These are phyloP conservation scores for Spisula subtruncata DNA, from an alignment of 2,888 invertebrate genomes.

Conservation along the genomic window DNA sequence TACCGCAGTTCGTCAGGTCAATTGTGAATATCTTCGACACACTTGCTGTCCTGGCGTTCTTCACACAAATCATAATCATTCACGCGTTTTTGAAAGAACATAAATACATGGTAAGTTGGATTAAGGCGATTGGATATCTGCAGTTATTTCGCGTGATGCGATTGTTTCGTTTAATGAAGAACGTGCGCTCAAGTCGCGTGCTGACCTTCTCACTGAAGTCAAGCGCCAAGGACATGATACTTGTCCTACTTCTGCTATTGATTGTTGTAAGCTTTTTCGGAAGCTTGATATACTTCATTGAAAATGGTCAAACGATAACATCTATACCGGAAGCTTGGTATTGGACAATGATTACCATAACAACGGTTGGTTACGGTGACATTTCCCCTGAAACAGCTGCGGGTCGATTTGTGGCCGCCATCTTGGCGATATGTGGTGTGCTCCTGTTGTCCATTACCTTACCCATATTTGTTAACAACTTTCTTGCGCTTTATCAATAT, in stretches of 20 bases:
- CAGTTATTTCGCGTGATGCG: constrained; percentile 69
- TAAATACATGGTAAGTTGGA: constrained; percentile 53
- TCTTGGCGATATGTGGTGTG: constrained; percentile 67
- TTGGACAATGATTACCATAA: constrained; percentile 73
- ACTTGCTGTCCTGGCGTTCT: constrained; percentile 56
- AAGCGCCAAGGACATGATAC: constrained; percentile 61
- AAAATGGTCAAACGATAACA: constrained; percentile 42
- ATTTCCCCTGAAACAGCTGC: constrained; percentile 59
- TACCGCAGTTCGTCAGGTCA: constrained; percentile 51
- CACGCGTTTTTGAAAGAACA: constrained; percentile 43
- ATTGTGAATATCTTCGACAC: constrained; percentile 65
- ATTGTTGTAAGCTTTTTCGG: constrained; percentile 65
- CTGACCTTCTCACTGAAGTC: constrained; percentile 60
- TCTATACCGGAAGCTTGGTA: constrained; percentile 71
- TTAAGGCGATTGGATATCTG: constrained; percentile 60
- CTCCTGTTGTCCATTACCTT: constrained; percentile 65
- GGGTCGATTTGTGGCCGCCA: constrained; percentile 58
- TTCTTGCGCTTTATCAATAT: constrained; percentile 69
- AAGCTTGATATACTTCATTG: constrained; percentile 68
- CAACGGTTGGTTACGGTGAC: constrained; percentile 76
- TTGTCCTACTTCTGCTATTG: constrained; percentile 59
- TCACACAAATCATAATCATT: constrained; percentile 41
- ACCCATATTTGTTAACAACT: constrained; percentile 59
- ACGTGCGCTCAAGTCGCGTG: constrained; percentile 67
- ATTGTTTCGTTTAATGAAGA: constrained; percentile 62